These are phyloP conservation scores for Anastrepha obliqua DNA, from an alignment of 1,140 invertebrate species.

Conservation along the genomic window DNA sequence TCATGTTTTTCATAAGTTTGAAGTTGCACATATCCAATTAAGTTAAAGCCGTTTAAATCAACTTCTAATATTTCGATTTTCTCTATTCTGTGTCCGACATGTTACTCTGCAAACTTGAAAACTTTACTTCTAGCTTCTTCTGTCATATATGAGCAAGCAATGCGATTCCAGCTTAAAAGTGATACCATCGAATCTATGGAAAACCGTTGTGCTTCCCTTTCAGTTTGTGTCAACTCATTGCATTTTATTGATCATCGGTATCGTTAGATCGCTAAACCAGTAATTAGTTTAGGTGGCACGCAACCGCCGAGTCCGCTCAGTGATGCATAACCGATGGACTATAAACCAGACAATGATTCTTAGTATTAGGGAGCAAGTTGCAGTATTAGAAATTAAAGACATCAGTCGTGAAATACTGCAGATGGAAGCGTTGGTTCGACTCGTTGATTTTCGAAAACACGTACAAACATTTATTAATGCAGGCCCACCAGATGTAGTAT, in stretches of 20 bases:
- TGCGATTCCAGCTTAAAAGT: conserved; percentile 81
- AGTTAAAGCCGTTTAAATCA: too few relatives aligned
- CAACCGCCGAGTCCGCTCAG: conserved; percentile 61
- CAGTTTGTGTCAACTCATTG: conserved; percentile 86
- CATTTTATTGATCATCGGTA: conserved; percentile 81
- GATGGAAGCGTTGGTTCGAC: conserved; percentile 77
- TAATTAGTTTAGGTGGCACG: conserved; percentile 72
- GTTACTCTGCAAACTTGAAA: background rate
- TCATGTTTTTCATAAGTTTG: too few relatives aligned
- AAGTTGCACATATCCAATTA: too few relatives aligned
- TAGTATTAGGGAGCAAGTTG: conserved; percentile 73
- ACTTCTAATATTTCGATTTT: too few relatives aligned
- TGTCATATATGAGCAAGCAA: conserved; percentile 90
- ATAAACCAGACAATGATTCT: conserved; percentile 58
- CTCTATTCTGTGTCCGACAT: too few relatives aligned
- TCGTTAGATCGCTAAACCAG: conserved; percentile 85
- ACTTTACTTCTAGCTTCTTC: conserved; percentile 79
- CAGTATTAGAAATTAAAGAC: conserved; percentile 82
- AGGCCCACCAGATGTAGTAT: conserved; percentile 80
- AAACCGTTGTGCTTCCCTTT: conserved; percentile 82
- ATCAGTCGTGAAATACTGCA: conserved; percentile 85
- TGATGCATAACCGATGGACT: conserved; percentile 64
- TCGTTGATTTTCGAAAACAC: conserved; percentile 66
- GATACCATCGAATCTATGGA: conserved; percentile 76
- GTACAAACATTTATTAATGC: conserved; percentile 66